Conservation (phyloP, 2,797 vertebrate species). For the Oreochromis grahami region DNA sequence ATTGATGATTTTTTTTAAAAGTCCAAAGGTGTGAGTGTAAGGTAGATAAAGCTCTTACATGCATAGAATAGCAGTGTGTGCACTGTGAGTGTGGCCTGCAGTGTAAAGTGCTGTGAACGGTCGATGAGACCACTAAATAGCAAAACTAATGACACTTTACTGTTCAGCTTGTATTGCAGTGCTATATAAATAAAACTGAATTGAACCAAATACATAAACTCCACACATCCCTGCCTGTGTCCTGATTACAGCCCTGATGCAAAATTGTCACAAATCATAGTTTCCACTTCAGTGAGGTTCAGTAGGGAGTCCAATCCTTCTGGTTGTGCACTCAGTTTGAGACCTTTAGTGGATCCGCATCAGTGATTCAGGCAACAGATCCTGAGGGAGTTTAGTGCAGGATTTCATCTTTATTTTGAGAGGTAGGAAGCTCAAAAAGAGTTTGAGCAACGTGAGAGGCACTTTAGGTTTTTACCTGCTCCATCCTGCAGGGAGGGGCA, state of each 20-base stretch:
- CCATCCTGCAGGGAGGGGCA: slow-evolving; percentile 72
- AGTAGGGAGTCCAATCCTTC: slow-evolving; percentile 4
- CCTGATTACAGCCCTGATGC: slow-evolving; percentile 4
- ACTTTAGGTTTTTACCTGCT: slow-evolving; percentile 70
- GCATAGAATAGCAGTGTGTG: neutral
- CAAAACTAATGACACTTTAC: neutral
- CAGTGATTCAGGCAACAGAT: slow-evolving; percentile 15
- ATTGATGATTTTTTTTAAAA: neutral
- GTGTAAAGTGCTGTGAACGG: neutral
- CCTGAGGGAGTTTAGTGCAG: neutral
- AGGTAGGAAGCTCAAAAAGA: neutral
- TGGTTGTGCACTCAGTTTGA: slow-evolving; percentile 33
- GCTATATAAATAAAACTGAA: neutral
- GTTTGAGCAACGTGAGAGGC: neutral
- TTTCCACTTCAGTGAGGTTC: slow-evolving; percentile 32
- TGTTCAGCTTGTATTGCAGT: neutral
- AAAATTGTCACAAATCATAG: slow-evolving; percentile 33
- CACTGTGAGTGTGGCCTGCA: neutral
- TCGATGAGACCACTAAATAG: neutral
- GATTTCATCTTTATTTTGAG: neutral
- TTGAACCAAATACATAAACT: neutral
- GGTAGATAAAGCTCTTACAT: neutral
- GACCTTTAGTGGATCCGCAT: slow-evolving; percentile 28
- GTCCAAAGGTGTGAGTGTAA: neutral
- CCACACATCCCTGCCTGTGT: neutral